Conservation (phyloP, 2,113 vertebrate genomes). For the Tympanuchus pallidicinctus region DNA sequence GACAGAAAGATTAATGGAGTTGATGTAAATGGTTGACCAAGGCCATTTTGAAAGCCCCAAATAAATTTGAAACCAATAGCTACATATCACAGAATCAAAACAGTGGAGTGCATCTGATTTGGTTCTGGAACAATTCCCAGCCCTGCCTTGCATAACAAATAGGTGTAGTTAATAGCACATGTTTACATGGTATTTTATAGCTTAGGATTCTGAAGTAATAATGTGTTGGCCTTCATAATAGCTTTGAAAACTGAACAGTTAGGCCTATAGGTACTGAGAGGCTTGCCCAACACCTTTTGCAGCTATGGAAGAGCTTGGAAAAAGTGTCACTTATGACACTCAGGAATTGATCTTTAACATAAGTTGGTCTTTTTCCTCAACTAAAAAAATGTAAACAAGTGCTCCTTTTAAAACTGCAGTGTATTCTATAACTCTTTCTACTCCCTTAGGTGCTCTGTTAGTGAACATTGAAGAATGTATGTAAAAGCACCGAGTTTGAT, state of each 20-base stretch:
- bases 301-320: background rate
- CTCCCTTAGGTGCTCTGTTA: background rate
- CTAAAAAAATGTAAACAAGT: background rate
- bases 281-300: background rate
- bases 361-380: background rate
- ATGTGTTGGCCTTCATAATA: background rate
- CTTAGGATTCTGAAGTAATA: background rate
- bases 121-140: conserved; percentile 26
- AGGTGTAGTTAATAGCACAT: background rate
- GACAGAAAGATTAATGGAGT: conserved; percentile 27
- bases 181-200: background rate
- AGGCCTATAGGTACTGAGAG: background rate
- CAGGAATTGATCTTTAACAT: background rate
- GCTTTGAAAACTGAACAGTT: background rate
- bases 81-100: conserved; percentile 9
- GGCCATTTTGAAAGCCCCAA: background rate
- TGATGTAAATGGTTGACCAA: conserved; percentile 51
- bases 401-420: background rate
- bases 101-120: background rate
- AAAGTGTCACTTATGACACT: background rate
- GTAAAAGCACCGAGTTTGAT: background rate
- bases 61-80: conserved; percentile 7
- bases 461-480: background rate
- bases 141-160: background rate
- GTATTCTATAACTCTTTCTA: background rate